phyloP scores from a whole-genome alignment of 2,888 invertebrate species.

The Hyposoter dolosus region DNA sequence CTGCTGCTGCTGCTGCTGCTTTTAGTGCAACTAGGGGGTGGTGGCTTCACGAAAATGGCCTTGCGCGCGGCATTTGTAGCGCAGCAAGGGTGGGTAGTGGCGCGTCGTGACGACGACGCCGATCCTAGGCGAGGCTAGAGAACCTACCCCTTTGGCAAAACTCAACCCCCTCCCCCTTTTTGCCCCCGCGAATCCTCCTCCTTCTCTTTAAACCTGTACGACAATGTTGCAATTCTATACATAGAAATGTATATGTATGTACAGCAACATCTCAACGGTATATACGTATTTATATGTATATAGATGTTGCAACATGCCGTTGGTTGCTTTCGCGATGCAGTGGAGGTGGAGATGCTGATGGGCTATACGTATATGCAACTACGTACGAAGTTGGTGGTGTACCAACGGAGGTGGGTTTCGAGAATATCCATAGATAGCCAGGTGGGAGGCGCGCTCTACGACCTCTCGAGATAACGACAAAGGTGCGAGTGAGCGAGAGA shows the following conservation, averaged over 20 bases:
- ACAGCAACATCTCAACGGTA: neutral
- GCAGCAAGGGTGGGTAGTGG: constrained; percentile 68
- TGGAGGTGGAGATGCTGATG: constrained; percentile 59
- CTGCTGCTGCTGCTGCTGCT: constrained; percentile 84
- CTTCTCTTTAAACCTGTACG: constrained; percentile 33
- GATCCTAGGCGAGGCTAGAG: constrained; percentile 69
- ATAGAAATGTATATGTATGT: neutral
- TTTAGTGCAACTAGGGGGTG: constrained; percentile 85
- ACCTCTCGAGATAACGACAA: constrained; percentile 57
- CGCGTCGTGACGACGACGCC: constrained; percentile 69
- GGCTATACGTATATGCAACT: neutral
- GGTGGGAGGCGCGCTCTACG: constrained; percentile 70
- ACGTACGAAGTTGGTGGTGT: constrained; percentile 10
- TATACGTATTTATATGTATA: constrained; percentile 24
- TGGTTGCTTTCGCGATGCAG: constrained; percentile 35
- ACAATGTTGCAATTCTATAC: constrained; percentile 51
- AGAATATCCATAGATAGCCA: constrained; percentile 63
- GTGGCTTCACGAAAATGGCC: constrained; percentile 77
- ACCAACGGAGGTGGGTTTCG: constrained; percentile 19
- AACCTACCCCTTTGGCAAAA: constrained; percentile 40
- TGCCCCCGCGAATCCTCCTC: neutral
- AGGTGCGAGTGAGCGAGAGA: constrained; percentile 70
- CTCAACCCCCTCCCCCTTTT: neutral
- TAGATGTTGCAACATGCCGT: constrained; percentile 35
- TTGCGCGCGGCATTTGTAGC: constrained; percentile 79